Percentiles rank a stretch among this genome's conserved stretches.
Conservation (phyloP, 2,888 invertebrate genomes). For the Drosophila putrida region DNA sequence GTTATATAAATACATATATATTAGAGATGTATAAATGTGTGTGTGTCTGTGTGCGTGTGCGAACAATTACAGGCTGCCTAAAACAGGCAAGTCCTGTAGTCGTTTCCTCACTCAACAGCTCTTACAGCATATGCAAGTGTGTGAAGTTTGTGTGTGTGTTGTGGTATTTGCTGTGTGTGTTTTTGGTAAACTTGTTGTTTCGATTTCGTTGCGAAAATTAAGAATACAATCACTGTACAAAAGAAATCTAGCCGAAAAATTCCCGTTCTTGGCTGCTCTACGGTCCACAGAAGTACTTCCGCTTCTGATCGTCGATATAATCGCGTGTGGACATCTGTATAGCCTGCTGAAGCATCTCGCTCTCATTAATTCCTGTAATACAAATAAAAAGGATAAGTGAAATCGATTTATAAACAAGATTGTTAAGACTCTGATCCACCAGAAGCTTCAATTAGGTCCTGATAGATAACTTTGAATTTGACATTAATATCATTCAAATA, state of each 20-base stretch:
- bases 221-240: slow-evolving; percentile 72
- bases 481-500: too few species aligned
- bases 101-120: slow-evolving; percentile 56
- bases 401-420: background rate
- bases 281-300: slow-evolving; percentile 82
- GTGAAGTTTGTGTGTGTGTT: slow-evolving; percentile 10
- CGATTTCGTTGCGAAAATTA: slow-evolving; percentile 62
- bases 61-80: slow-evolving; percentile 4
- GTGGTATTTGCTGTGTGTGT: slow-evolving; percentile 14
- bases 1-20: slow-evolving; percentile 27
- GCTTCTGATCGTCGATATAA: slow-evolving; percentile 84
- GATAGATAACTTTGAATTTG: too few species aligned
- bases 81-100: slow-evolving; percentile 14
- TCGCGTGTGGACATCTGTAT: slow-evolving; percentile 85
- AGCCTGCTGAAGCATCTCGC: slow-evolving; percentile 85
- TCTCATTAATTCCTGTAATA: slow-evolving; percentile 76
- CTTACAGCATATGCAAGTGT: slow-evolving; percentile 29
- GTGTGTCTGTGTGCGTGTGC: slow-evolving; percentile 26
- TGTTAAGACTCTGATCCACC: too few species aligned
- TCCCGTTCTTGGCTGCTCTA: slow-evolving; percentile 50
- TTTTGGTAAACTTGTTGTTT: slow-evolving; percentile 55
- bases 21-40: slow-evolving; percentile 17
- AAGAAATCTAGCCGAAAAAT: slow-evolving; percentile 10
- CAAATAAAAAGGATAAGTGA: background rate
- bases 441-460: too few species aligned